Evolutionary conservation across 2,888 invertebrate genomes (phyloP), one percentile per base, ranked within the genome.

Genomic region (Trachelus troglodyta): DNA sequence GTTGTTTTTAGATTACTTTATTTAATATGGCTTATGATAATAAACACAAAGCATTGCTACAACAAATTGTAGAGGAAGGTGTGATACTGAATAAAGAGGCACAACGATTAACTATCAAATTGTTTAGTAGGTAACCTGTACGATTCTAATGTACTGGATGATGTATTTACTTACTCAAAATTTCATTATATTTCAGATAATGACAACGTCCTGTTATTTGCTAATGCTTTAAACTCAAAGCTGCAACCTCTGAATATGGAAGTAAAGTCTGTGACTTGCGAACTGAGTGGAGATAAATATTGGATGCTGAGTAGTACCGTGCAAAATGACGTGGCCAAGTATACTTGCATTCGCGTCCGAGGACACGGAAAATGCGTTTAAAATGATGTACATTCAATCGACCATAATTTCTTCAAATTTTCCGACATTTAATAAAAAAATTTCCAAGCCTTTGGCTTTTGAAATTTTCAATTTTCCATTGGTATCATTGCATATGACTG

Each of bases 251-350:
- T 90, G 30, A 84, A 83, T 30, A 88, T 90, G 88, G 80, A 82
- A 73, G 83, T 91, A 4, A 87, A 87, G 80, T 80, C 81, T 35
- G 81, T 80, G 11, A 82, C 75, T 35, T 90, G 89, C 79, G 91
- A 91, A 84, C 74, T 89, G 31, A 87, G 88, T 30, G 90, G 90
- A 4, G 77, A 87, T 12, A 83, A 83, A 69, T 90, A 88, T 82
- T 91, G 90, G 89, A 77, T 85, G 34, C 80, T 90, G 11, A 76
- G 82, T 35, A 86, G 82, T 56, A 88, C 85, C 4, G 75, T 84
- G 0, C 76, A 85, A n/a, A 85, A 88, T 75, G 85, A 86, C 71
- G 37, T 81, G 77, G 81, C 84, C 2, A 85, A 76, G 88, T 90
- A 87, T 77, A 12, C 31, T 31, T 31, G 31, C 31, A 31, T 31